phyloP scores from a whole-genome alignment of 2,888 invertebrate genomes.

The Drosophila nigricruria region DNA sequence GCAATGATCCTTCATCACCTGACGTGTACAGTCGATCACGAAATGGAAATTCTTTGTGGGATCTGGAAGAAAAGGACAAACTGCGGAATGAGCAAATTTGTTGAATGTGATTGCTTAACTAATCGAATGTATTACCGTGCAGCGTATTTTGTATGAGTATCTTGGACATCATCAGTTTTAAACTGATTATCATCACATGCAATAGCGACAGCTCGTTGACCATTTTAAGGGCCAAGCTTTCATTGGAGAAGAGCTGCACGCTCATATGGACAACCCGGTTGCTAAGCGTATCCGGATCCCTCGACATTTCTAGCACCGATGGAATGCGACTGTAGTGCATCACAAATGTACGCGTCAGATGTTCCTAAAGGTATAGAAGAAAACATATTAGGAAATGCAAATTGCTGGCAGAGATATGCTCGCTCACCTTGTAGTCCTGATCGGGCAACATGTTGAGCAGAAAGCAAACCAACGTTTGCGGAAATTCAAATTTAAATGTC shows the following conservation, averaged over 20 bases:
- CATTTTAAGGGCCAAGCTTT: constrained; percentile 95
- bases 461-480: constrained; percentile 97
- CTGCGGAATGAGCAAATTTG: background rate
- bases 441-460: constrained; percentile 97
- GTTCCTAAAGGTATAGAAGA: constrained; percentile 87
- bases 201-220: constrained; percentile 95
- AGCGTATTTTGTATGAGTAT: constrained; percentile 94
- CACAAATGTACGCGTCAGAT: constrained; percentile 96
- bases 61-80: constrained; percentile 86
- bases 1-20: constrained; percentile 98
- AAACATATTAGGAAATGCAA: background rate
- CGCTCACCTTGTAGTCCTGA: constrained; percentile 94
- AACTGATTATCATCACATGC: constrained; percentile 96
- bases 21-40: constrained; percentile 96
- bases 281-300: constrained; percentile 95
- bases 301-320: constrained; percentile 93
- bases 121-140: constrained; percentile 88
- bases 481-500: constrained; percentile 99
- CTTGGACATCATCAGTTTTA: constrained; percentile 96
- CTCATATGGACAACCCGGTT: constrained; percentile 99
- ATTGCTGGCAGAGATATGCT: background rate
- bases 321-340: constrained; percentile 98
- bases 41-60: constrained; percentile 92
- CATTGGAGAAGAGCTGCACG: constrained; percentile 98
- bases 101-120: background rate